These are phyloP conservation scores for Spilogale gracilis DNA, from an alignment of 2,113 vertebrate species.

Conservation along the genomic window DNA sequence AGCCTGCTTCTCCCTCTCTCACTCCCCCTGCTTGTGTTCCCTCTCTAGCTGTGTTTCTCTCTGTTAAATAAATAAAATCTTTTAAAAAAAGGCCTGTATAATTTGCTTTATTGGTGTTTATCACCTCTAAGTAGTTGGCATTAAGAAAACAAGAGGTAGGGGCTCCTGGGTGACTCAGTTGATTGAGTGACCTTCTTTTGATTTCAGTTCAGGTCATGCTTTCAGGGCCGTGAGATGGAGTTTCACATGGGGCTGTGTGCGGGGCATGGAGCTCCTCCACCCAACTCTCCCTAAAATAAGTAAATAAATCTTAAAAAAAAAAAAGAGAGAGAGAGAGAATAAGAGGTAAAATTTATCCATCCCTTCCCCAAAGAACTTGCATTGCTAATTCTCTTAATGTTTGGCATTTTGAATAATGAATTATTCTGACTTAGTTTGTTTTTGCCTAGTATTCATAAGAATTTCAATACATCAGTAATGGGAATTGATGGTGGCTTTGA, in stretches of 20 bases:
- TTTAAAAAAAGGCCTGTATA: not conserved
- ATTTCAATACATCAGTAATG: conserved; percentile 29
- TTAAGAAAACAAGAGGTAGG: not conserved
- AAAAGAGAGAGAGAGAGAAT: not conserved
- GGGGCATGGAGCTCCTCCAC: not conserved
- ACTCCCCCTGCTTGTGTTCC: too few relatives aligned
- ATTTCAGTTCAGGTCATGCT: not conserved
- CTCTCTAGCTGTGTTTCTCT: too few relatives aligned
- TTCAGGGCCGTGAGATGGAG: not conserved
- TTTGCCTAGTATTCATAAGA: conserved; percentile 28
- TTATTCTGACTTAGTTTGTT: conserved; percentile 15
- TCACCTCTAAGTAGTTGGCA: not conserved
- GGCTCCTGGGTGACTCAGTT: not conserved
- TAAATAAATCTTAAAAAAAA: not conserved
- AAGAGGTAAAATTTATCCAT: conserved; percentile 22
- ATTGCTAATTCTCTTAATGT: conserved; percentile 36
- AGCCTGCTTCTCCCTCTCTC: too few relatives aligned
- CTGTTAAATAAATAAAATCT: too few relatives aligned
- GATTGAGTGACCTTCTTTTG: not conserved
- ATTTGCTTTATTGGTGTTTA: conserved; percentile 37
- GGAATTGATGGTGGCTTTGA: conserved; percentile 61
- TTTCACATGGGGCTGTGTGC: not conserved
- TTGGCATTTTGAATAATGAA: conserved; percentile 58
- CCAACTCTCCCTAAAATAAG: not conserved
- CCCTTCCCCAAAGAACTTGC: not conserved